Evolutionary conservation across 2,113 vertebrate species (phyloP).

Genomic region (Eubucco bourcierii): DNA sequence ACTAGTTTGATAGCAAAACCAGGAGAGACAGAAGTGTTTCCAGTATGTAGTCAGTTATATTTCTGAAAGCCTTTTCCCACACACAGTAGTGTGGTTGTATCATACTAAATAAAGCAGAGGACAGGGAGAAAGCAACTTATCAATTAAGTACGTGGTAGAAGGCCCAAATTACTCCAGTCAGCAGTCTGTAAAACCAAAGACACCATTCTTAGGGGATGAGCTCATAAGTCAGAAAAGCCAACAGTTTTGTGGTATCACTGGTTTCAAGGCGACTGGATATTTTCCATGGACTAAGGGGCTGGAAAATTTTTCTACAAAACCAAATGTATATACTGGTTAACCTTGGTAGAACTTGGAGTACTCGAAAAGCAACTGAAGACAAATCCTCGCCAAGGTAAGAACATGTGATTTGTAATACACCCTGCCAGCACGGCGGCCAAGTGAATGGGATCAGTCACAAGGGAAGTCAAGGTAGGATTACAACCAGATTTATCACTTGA

Average conservation of each 20-base stretch:
- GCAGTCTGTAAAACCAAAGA: conserved; percentile 66
- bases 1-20: conserved; percentile 50
- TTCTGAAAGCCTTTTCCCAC: conserved; percentile 62
- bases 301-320: conserved; percentile 20
- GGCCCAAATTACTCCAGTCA: conserved; percentile 19
- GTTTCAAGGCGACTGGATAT: conserved; percentile 10
- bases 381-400: background rate
- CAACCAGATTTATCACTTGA: background rate
- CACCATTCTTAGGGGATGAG: conserved; percentile 42
- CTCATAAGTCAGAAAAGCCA: conserved; percentile 55
- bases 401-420: background rate
- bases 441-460: background rate
- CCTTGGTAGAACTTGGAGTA: background rate
- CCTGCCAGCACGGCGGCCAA: background rate
- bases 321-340: conserved; percentile 26
- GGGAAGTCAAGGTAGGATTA: background rate
- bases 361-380: background rate
- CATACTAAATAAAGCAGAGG: conserved; percentile 9
- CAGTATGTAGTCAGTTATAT: conserved; percentile 12
- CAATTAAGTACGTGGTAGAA: conserved; percentile 33
- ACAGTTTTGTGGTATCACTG: conserved; percentile 35
- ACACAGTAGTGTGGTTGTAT: conserved; percentile 1
- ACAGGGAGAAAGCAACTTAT: conserved; percentile 53
- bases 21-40: conserved; percentile 46
- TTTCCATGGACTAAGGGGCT: conserved; percentile 13